These are phyloP conservation scores for Parazoanthus swiftii DNA, from an alignment of 92 coral and sea anemone species.

Conservation along the genomic window DNA sequence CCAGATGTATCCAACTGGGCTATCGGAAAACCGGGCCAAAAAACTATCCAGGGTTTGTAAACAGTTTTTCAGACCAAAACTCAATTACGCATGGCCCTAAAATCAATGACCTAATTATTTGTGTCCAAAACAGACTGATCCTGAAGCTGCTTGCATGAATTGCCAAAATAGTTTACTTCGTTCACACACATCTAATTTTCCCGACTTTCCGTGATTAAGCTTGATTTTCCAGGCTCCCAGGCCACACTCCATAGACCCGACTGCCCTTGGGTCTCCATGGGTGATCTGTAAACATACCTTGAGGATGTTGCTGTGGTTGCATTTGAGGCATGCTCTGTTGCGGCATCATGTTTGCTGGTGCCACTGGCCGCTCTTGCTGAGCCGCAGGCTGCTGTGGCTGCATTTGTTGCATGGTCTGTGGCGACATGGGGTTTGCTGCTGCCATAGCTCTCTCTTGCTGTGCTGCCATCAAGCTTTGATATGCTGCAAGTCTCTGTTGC, in stretches of 20 bases:
- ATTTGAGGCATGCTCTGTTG: slow-evolving; percentile 36
- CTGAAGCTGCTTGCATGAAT: neutral
- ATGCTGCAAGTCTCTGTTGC: slow-evolving; percentile 79
- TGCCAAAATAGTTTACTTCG: neutral
- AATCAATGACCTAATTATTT: too few relatives aligned
- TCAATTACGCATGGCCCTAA: too few relatives aligned
- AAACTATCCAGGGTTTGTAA: too few relatives aligned
- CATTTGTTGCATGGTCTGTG: slow-evolving; percentile 51
- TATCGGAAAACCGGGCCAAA: too few relatives aligned
- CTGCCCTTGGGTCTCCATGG: neutral
- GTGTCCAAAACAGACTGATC: neutral
- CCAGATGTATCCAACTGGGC: too few relatives aligned
- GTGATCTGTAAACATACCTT: neutral
- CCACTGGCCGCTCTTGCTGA: slow-evolving; percentile 30
- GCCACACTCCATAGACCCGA: neutral
- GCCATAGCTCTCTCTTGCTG: slow-evolving; percentile 67
- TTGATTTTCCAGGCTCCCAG: neutral
- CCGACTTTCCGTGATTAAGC: neutral
- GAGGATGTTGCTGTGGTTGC: slow-evolving; percentile 28
- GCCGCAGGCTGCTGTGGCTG: slow-evolving; percentile 67
- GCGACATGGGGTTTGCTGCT: slow-evolving; percentile 49
- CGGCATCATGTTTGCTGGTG: slow-evolving; percentile 36
- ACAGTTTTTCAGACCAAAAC: too few relatives aligned
- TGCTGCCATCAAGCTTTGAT: slow-evolving; percentile 58
- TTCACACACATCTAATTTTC: neutral